Evolutionary conservation across 2,888 invertebrate genomes (phyloP).

Genomic region (Xylota segnis): DNA sequence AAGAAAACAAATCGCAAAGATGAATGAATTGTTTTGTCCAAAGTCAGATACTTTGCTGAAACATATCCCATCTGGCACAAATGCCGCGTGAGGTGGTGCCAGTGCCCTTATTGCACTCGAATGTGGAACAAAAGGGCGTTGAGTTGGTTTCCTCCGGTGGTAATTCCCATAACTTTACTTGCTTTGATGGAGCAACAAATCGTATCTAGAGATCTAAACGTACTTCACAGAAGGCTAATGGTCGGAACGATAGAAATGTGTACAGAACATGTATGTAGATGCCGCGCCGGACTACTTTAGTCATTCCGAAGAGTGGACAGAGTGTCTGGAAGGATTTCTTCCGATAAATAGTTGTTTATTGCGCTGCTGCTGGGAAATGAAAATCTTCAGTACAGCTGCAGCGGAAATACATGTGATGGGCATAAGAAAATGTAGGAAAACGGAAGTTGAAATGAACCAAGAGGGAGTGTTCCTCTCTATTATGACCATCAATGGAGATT

Average conservation of each 20-base stretch:
- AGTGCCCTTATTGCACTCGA: constrained; percentile 52
- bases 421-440: not conserved
- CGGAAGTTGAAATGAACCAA: constrained; percentile 25
- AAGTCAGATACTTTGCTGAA: constrained; percentile 40
- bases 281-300: not conserved
- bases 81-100: constrained; percentile 29
- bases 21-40: constrained; percentile 71
- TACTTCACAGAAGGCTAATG: constrained; percentile 37
- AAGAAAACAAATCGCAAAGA: constrained; percentile 66
- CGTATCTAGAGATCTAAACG: constrained; percentile 49
- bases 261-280: not conserved
- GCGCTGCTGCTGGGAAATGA: not conserved
- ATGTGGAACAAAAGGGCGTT: constrained; percentile 69
- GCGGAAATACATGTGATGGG: constrained; percentile 32
- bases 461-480: not conserved
- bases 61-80: constrained; percentile 65
- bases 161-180: not conserved
- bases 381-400: constrained; percentile 20
- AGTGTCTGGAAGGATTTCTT: constrained; percentile 39
- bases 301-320: constrained; percentile 16
- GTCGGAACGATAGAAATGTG: not conserved
- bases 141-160: constrained; percentile 9
- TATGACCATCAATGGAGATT: not conserved
- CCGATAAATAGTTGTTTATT: constrained; percentile 29
- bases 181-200: constrained; percentile 17